Evolutionary conservation across 2,113 vertebrate species (phyloP).

Genomic region (Sinocyclocheilus anshuiensis): DNA sequence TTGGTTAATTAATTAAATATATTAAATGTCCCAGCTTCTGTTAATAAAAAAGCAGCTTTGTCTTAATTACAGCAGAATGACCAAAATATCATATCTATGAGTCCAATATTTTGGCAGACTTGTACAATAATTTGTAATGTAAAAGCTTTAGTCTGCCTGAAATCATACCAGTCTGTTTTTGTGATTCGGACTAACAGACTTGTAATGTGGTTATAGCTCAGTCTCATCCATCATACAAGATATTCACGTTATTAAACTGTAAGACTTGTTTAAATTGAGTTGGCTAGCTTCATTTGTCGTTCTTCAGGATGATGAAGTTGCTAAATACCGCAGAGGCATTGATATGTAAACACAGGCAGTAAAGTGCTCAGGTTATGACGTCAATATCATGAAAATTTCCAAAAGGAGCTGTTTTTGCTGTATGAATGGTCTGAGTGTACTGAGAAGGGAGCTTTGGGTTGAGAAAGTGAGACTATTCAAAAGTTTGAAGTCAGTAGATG

Average conservation of each 20-base stretch:
- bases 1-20: not conserved
- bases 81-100: no score
- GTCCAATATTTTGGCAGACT: no score
- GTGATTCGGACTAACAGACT: not conserved
- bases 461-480: not conserved
- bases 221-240: not conserved
- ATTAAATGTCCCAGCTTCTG: not conserved
- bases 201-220: not conserved
- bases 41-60: not conserved
- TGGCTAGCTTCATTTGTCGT: not conserved
- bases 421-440: not conserved
- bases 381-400: not conserved
- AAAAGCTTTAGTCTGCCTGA: not conserved
- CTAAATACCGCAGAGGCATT: not conserved
- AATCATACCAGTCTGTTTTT: not conserved
- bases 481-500: no score
- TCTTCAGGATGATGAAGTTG: not conserved
- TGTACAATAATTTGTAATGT: not conserved
- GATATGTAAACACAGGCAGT: constrained; percentile 19
- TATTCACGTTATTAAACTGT: not conserved
- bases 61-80: not conserved
- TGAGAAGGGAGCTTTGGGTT: not conserved
- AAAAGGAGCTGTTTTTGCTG: not conserved
- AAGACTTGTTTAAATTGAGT: not conserved
- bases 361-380: not conserved